phyloP scores from a whole-genome alignment of 2,113 vertebrate genomes.

The Ondatra zibethicus region DNA sequence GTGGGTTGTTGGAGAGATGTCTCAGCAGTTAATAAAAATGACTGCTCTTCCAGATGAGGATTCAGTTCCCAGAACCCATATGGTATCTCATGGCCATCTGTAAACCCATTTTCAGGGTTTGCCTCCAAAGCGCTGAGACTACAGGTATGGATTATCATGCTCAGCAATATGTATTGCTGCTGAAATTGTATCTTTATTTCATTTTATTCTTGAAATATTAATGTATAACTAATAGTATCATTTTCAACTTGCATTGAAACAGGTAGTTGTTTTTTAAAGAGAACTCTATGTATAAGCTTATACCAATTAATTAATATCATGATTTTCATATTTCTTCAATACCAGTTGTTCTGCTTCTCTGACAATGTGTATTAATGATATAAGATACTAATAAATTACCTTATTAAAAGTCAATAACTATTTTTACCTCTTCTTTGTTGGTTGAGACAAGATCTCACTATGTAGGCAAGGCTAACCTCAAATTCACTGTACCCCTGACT shows the following conservation, averaged over 20 bases:
- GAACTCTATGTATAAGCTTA: not conserved
- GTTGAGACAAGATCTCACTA: not conserved
- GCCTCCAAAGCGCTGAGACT: not conserved
- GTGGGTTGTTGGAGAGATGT: not conserved
- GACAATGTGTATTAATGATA: not conserved
- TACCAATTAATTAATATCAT: not conserved
- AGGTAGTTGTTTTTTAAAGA: not conserved
- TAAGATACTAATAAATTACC: not conserved
- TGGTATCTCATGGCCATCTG: not conserved
- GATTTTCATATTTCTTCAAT: conserved; percentile 1
- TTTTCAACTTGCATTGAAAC: not conserved
- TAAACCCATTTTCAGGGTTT: not conserved
- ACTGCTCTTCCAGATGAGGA: not conserved
- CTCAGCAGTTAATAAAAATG: not conserved
- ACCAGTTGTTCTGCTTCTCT: not conserved
- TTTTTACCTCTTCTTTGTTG: not conserved
- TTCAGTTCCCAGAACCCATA: too few species aligned
- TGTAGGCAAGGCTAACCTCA: not conserved
- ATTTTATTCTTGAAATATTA: conserved; percentile 53
- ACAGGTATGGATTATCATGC: not conserved
- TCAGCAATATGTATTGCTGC: not conserved
- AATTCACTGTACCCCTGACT: not conserved
- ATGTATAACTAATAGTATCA: not conserved
- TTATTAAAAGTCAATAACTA: not conserved
- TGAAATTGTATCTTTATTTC: not conserved